phyloP scores from a whole-genome alignment of 1,140 invertebrate genomes.

The Spodoptera frugiperda region DNA sequence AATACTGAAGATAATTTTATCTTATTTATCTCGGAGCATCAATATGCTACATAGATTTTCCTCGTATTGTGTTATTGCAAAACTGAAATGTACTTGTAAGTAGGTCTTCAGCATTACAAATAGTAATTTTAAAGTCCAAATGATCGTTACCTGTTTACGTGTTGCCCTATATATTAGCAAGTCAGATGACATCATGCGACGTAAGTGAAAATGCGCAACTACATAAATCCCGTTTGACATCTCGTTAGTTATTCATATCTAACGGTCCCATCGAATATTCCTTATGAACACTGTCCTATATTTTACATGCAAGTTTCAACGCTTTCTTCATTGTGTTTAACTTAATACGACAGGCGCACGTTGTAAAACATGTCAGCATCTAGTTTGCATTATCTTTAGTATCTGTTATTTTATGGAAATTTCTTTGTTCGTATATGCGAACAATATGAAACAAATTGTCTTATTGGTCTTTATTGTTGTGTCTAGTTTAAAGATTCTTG shows the following conservation, averaged over 20 bases:
- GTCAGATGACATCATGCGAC: constrained; percentile 16
- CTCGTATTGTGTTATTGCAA: constrained; percentile 8
- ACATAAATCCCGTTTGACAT: constrained; percentile 17
- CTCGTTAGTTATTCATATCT: constrained; percentile 33
- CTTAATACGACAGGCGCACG: neutral
- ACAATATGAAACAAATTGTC: too few species aligned
- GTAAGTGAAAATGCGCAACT: constrained; percentile 7
- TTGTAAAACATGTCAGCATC: too few species aligned
- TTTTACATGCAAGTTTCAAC: neutral
- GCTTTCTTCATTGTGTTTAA: neutral
- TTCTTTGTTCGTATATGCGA: too few species aligned
- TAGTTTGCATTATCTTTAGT: neutral
- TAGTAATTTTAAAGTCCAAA: constrained; percentile 30
- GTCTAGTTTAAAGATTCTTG: too few species aligned
- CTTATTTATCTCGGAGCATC: neutral
- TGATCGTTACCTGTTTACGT: constrained; percentile 19
- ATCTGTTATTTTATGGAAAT: too few species aligned
- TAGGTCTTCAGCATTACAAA: constrained; percentile 4
- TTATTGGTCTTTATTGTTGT: too few species aligned
- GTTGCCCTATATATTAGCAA: constrained; percentile 36
- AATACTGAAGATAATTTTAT: neutral
- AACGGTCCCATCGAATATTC: constrained; percentile 41
- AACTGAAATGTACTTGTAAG: neutral
- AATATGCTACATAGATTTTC: neutral
- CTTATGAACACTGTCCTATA: constrained; percentile 13